These are phyloP conservation scores for Zosterops borbonicus DNA, from an alignment of 2,113 vertebrate species.

Conservation along the genomic window DNA sequence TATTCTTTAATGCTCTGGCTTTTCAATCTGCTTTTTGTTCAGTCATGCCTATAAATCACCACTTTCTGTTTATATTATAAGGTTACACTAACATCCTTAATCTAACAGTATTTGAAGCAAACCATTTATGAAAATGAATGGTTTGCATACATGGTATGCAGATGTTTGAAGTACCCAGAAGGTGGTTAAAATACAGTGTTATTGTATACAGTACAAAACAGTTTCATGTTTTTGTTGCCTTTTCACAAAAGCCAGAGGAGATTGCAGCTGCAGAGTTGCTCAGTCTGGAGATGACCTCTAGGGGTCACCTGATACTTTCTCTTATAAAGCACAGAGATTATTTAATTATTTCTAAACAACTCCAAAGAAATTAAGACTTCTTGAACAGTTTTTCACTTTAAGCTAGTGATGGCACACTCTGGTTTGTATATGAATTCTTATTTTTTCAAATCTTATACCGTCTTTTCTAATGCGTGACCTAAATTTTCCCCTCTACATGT, in stretches of 20 bases:
- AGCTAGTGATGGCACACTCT: neutral
- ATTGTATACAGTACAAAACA: neutral
- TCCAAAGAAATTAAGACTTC: neutral
- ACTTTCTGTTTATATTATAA: neutral
- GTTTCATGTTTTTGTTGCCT: neutral
- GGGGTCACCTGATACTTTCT: constrained; percentile 7
- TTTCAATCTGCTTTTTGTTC: constrained; percentile 3
- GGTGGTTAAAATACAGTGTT: neutral
- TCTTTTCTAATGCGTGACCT: neutral
- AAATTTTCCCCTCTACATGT: neutral
- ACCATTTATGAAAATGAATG: constrained; percentile 25
- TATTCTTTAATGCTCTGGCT: neutral
- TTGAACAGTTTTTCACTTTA: neutral
- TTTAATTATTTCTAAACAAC: neutral
- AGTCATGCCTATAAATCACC: neutral
- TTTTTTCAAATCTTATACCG: neutral
- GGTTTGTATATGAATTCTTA: neutral
- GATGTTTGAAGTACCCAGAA: neutral
- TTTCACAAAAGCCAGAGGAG: neutral
- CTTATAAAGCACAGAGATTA: neutral
- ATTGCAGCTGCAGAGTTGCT: neutral
- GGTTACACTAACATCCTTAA: neutral
- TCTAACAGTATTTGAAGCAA: neutral
- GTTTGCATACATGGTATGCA: neutral
- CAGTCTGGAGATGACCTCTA: constrained; percentile 35